phyloP scores from a whole-genome alignment of 2,113 vertebrate genomes.

The Platanista minor region DNA sequence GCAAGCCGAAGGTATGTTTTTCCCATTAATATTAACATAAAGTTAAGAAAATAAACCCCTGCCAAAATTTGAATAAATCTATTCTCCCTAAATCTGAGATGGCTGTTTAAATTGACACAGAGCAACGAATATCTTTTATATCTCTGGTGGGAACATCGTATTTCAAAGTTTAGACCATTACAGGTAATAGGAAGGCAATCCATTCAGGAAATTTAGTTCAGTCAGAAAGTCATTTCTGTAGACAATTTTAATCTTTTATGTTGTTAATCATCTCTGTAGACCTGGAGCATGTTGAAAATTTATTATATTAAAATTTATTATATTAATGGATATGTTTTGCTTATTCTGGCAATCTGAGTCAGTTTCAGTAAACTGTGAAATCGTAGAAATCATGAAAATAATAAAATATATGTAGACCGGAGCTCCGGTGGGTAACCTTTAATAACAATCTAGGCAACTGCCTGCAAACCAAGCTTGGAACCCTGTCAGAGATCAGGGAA shows the following conservation, averaged over 20 bases:
- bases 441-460: not conserved
- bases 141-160: not conserved
- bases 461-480: not conserved
- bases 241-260: constrained; percentile 38
- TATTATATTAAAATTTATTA: constrained; percentile 48
- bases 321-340: constrained; percentile 21
- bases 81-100: not conserved
- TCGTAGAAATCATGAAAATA: constrained; percentile 27
- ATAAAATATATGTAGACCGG: not conserved
- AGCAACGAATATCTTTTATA: not conserved
- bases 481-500: not conserved
- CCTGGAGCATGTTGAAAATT: not conserved
- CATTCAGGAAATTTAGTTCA: not conserved
- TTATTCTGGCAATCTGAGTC: not conserved
- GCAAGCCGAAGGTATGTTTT: not conserved
- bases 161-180: constrained; percentile 9
- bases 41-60: constrained; percentile 16
- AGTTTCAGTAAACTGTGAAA: not conserved
- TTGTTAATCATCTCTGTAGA: constrained; percentile 37
- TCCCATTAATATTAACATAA: not conserved
- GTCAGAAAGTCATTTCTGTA: not conserved
- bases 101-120: not conserved
- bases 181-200: not conserved
- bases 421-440: not conserved
- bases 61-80: constrained; percentile 34